Conservation (phyloP, 2,797 vertebrate species). For the Alauda arvensis region DNA sequence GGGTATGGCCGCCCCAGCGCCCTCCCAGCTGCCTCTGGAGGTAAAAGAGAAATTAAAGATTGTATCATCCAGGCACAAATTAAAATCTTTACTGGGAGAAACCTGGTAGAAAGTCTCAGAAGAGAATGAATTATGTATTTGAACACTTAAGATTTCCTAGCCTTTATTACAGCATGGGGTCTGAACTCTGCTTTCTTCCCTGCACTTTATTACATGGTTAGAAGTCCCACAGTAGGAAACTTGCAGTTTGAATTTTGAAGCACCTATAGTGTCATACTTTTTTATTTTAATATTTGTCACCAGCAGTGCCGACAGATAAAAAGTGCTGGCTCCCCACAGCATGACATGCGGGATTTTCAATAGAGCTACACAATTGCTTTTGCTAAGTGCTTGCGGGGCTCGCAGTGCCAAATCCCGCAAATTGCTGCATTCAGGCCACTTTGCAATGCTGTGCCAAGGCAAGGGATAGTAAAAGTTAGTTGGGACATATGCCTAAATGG, state of each 20-base stretch:
- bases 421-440: constrained; percentile 53
- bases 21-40: neutral
- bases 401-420: constrained; percentile 45
- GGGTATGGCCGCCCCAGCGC: neutral
- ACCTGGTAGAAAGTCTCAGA: constrained; percentile 49
- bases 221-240: constrained; percentile 67
- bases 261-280: constrained; percentile 69
- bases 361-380: constrained; percentile 58
- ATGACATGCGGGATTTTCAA: constrained; percentile 57
- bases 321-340: constrained; percentile 61
- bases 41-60: constrained; percentile 44
- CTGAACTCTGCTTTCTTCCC: constrained; percentile 67
- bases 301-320: constrained; percentile 62
- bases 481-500: constrained; percentile 1
- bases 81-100: constrained; percentile 59
- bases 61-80: constrained; percentile 46
- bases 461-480: constrained; percentile 20
- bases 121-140: constrained; percentile 70
- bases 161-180: constrained; percentile 69
- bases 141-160: constrained; percentile 68
- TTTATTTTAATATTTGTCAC: constrained; percentile 69
- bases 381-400: constrained; percentile 63
- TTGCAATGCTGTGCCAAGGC: neutral
- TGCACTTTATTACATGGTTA: constrained; percentile 71
- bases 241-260: constrained; percentile 67